Evolutionary conservation across 2,888 invertebrate species (phyloP), one percentile per base, ranked within the genome.

Genomic region (Drymonia ruficornis): DNA sequence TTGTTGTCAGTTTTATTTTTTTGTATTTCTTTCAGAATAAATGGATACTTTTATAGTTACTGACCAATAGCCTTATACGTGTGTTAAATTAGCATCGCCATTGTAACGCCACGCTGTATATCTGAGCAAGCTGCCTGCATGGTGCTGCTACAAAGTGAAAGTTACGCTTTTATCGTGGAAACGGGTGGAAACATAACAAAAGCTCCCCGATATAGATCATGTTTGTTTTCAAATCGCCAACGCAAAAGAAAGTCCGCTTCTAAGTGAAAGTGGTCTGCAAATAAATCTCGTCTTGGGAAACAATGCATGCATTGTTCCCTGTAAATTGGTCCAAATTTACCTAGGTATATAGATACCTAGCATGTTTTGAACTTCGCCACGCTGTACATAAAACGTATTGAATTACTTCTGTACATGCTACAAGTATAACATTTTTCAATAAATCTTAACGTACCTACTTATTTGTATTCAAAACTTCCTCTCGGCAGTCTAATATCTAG

Each of bases 301-400:
- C 91, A 91, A 91, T 89, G 87, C 83, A 80, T 74, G 87, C 83
- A 89, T 91, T 91, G 91, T 91, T 89, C 78, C 67, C 61, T 81
- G 78, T 80, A 85, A 87, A 89, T 83, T 88, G 81, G 74, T 78
- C 79, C 77, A 79, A 81, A 84, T 82, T 87, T 73, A 71, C 72
- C 69, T 71, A 68, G n/a, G n/a, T n/a, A n/a, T n/a, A n/a, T n/a
- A n/a, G n/a, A n/a, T n/a, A n/a, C n/a, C n/a, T 70, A 69, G 58
- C 58, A 67, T 56, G 55, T 66, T 76, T 72, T 76, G 76, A 82
- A 78, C 76, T 78, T 76, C 74, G 68, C 66, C 68, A 76, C 68
- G 66, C 61, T 60, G 52, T 53, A 62, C 63, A 69, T 67, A 70
- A 64, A 72, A 67, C 65, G 59, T 55, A 64, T 67, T 55, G 58